Evolutionary conservation across 2,113 vertebrate species (phyloP).

Genomic region (Pao palembangensis): DNA sequence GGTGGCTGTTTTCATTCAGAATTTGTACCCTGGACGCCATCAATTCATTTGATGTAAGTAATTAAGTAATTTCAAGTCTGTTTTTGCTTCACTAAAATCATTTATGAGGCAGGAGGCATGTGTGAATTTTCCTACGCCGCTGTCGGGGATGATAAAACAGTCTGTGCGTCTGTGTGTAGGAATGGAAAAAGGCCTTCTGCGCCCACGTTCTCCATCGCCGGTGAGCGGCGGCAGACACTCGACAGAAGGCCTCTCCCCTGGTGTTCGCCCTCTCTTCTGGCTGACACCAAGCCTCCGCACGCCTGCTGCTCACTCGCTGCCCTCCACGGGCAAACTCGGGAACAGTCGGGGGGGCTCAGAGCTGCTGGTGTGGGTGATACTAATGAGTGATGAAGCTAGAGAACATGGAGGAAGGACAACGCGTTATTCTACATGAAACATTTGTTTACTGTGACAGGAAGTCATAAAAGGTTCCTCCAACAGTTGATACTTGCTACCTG

Average conservation of each 20-base stretch:
- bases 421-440: too few species aligned
- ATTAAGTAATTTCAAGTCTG: too few species aligned
- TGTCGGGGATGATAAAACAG: too few species aligned
- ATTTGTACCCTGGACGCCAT: too few species aligned
- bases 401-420: neutral
- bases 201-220: conserved; percentile 17
- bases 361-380: neutral
- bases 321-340: neutral
- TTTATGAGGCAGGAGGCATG: neutral
- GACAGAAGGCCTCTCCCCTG: conserved; percentile 9
- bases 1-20: too few species aligned
- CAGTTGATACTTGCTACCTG: too few species aligned
- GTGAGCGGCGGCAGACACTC: conserved; percentile 2
- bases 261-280: neutral
- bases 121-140: neutral
- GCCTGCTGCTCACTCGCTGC: neutral
- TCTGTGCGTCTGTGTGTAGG: neutral
- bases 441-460: too few species aligned
- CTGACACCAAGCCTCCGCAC: conserved; percentile 8
- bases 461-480: too few species aligned
- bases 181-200: conserved; percentile 2
- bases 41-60: too few species aligned
- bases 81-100: too few species aligned
- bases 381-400: neutral
- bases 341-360: neutral